Evolutionary conservation across 64 coral and sea anemone genomes (phyloP), one percentile per base, ranked within the genome.

Genomic region (Catalaphyllia jardinei): DNA sequence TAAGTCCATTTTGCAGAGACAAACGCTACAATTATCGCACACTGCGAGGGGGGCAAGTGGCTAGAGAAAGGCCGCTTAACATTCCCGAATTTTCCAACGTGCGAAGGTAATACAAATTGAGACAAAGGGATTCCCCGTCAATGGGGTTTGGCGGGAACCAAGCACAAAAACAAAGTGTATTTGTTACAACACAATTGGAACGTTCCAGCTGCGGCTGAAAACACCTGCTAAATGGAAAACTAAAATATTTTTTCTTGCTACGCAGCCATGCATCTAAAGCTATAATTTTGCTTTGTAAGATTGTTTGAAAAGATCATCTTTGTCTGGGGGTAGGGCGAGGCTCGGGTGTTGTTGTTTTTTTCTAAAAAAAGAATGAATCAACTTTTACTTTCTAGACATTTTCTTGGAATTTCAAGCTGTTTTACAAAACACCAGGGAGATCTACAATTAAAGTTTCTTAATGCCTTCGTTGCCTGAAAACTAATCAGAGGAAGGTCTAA

Each of bases 221-320:
- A 85, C 81, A 85, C 81, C 81, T 85, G 81, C 78, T 65, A 83
- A 64, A 38, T 15, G 20, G 2, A 65, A 38, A 29, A 65, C 22
- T 24, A 16, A 79, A 29, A 27, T 19, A 79, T 73, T 12, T 73
- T 73, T 73, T 73, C 71, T 19, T 15, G 59, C 79, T 33, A 71
- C 24, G 81, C 81, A 85, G 2, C 38, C 81, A 71, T 71, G 63
- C 81, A 29, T 49, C 62, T 7, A 71, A 9, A 52, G 27, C 18
- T 18, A 61, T 9, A 27, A 25, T 29, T 60, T 52, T 60, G 77
- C 77, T 59, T 17, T 60, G 52, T 27, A 51, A n/a, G 57, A 61
- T 30, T 80, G 55, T 62, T 61, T 18, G 61, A 62, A 61, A 61
- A 50, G 50, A 50, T 62, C 31, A 19, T 4, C 62, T 85, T 85